Evolutionary conservation across 2,113 vertebrate genomes (phyloP), one percentile per base, ranked within the genome.

Genomic region (Engystomops pustulosus): DNA sequence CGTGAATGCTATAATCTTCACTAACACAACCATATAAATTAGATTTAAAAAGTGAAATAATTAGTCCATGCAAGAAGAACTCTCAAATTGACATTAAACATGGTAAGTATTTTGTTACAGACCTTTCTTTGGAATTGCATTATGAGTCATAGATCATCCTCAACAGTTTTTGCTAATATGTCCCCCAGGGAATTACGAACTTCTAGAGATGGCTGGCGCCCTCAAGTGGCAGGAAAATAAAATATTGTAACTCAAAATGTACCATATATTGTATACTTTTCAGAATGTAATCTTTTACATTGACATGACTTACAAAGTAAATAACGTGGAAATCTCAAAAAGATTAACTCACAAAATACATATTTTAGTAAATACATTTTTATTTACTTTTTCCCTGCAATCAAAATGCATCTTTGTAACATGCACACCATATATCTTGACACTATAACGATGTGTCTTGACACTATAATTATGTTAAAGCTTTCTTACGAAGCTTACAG

Each of bases 51-150:
- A 71, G 67, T 83, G 44, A 83, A 76, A 65, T 83, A 74, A 83
- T 83, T 83, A 83, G 81, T 67, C 30, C 53, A 81, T 20, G 62
- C 45, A 70, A 82, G 68, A 76, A 47, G 76, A 83, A 83, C 27
- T 72, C 67, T 82, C n/a, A 76, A 60, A 76, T 76, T 83, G 81
- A 83, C 81, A 83, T 67, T 83, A 76, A 83, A 76, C 81, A 83
- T 76, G 41, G 71, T 80, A 80, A 80, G 78, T 49, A 18, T 75
- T 83, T 83, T 60, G 76, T 76, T 60, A 67, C 81, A 83, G 81
- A 83, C 27, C 53, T 49, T 83, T 9, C 65, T 65, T 83, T 83
- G 23, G 25, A 51, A 65, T 27, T 49, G 58, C 36, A 27, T 65
- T 83, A 83, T 83, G 70, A 65, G 41, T 83, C 81, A 83, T 67